A percentile compares a stretch with the other conserved stretches of the same genome.
Evolutionary conservation across 2,113 vertebrate genomes (phyloP).

Genomic region (Pelusios castaneus): DNA sequence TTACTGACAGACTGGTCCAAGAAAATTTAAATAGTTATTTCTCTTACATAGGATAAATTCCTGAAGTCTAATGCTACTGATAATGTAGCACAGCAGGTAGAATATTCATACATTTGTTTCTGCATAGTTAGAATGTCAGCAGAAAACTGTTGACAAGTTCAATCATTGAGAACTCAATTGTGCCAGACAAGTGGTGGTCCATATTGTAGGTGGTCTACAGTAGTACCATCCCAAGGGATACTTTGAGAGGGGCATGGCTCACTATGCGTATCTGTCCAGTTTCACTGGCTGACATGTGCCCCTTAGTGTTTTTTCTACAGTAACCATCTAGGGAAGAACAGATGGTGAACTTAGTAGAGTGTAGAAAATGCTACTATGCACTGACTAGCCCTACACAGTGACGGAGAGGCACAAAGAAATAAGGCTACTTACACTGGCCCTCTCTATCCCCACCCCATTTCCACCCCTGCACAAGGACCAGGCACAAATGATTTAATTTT

Average conservation of each 20-base stretch:
- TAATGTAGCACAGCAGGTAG: accelerated
- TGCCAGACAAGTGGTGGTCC: background rate
- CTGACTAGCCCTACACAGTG: background rate
- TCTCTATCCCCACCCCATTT: background rate
- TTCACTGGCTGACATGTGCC: background rate
- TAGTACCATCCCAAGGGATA: background rate
- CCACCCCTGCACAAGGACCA: background rate
- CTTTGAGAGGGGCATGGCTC: background rate
- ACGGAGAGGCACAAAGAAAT: background rate
- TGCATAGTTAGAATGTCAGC: background rate
- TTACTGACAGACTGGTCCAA: background rate
- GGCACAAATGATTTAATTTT: background rate
- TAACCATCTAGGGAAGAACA: background rate
- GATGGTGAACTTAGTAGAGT: background rate
- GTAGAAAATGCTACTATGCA: background rate
- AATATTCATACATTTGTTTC: accelerated
- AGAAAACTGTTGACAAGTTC: background rate
- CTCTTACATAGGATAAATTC: slow-evolving; percentile 26
- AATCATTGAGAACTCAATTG: background rate
- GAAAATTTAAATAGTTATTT: slow-evolving; percentile 54
- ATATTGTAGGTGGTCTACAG: background rate
- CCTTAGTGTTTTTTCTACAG: background rate
- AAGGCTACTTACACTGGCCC: background rate
- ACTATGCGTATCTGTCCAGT: background rate
- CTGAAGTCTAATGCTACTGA: background rate